phyloP scores from a whole-genome alignment of 2,113 vertebrate genomes.

The Carollia perspicillata region DNA sequence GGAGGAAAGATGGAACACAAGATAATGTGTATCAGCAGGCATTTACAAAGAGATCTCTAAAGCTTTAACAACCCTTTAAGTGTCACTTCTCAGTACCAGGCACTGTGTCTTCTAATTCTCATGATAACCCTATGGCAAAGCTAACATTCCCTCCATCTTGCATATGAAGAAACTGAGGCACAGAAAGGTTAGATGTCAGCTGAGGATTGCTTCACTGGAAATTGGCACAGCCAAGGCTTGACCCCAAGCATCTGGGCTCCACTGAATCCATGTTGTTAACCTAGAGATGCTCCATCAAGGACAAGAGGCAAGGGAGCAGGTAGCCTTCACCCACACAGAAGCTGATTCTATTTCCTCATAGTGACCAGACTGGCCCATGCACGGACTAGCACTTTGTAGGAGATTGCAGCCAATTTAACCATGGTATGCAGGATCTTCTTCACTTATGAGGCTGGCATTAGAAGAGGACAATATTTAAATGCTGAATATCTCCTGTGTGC shows the following conservation, averaged over 20 bases:
- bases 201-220: background rate
- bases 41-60: background rate
- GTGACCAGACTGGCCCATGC: background rate
- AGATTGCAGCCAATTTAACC: no score
- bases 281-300: background rate
- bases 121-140: rapidly evolving
- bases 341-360: rapidly evolving
- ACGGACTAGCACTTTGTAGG: background rate
- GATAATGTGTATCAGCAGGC: background rate
- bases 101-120: background rate
- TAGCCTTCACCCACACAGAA: background rate
- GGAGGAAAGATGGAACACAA: background rate
- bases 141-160: background rate
- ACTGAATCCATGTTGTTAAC: background rate
- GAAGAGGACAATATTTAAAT: background rate
- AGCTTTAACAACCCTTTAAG: background rate
- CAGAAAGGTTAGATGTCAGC: no score
- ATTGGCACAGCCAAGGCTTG: background rate
- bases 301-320: background rate
- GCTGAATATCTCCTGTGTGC: rapidly evolving
- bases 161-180: background rate
- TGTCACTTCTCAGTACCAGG: background rate
- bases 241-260: background rate
- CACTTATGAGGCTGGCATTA: background rate
- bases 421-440: background rate